Percentiles rank a stretch among this genome's conserved stretches.
Evolutionary conservation across 2,888 invertebrate genomes (phyloP).

Genomic region (Harmothoe impar): DNA sequence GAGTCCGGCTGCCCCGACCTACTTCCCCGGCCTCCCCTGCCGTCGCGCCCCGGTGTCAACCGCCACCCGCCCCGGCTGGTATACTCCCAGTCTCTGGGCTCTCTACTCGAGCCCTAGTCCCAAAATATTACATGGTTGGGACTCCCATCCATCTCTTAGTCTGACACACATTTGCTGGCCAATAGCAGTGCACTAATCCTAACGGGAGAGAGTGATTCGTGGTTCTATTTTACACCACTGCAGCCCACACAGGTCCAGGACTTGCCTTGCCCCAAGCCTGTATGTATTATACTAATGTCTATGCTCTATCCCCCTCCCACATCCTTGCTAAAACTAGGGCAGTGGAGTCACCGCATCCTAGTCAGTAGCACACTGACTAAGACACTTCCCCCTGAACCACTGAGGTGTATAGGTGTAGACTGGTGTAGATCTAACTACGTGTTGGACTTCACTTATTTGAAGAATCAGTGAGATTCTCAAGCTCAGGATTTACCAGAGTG

Average conservation of each 20-base stretch:
- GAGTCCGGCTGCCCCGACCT: neutral
- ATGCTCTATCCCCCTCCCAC: neutral
- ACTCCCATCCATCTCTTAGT: neutral
- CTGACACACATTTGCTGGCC: neutral
- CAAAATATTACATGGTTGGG: neutral
- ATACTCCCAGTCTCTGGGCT: no score
- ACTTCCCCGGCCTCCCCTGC: neutral
- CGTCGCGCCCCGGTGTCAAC: neutral
- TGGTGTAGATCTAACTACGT: no score
- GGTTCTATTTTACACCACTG: neutral
- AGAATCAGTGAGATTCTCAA: no score
- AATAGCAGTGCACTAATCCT: neutral
- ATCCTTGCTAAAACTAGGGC: neutral
- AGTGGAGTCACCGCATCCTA: slow-evolving; percentile 8
- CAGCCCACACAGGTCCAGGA: no score
- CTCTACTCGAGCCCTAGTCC: neutral
- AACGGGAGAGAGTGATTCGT: neutral
- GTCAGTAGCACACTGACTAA: neutral
- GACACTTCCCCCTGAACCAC: neutral
- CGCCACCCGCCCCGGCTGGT: neutral
- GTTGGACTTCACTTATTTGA: no score
- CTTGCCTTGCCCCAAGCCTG: no score
- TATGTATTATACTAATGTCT: no score
- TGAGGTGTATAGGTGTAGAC: no score
- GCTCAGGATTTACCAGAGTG: no score